Conservation (phyloP, 2,888 invertebrate genomes). For the Tenthredo notha region DNA sequence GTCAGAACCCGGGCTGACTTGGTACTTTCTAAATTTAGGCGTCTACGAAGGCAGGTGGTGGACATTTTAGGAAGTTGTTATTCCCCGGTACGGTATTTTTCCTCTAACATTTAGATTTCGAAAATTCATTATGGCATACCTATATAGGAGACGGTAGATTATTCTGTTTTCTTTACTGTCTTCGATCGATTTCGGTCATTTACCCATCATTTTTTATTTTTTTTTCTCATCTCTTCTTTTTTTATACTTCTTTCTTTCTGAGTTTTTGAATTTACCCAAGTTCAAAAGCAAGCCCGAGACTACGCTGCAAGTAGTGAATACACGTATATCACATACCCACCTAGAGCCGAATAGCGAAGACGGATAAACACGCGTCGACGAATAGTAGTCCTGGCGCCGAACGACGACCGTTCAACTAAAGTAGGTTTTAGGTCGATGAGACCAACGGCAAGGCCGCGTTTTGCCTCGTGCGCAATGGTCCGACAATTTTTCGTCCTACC, state of each 20-base stretch:
- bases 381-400: conserved; percentile 62
- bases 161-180: not conserved
- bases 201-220: not conserved
- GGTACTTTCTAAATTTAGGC: conserved; percentile 74
- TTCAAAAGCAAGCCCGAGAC: not conserved
- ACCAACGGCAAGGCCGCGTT: conserved; percentile 65
- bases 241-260: not conserved
- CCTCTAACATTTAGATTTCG: not conserved
- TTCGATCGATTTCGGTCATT: not conserved
- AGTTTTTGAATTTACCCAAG: too few species aligned
- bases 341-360: not conserved
- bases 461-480: conserved; percentile 69
- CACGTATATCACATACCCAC: not conserved
- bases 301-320: not conserved
- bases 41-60: conserved; percentile 45
- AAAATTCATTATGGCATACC: not conserved
- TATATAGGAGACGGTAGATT: not conserved
- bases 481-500: conserved; percentile 16
- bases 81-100: not conserved
- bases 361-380: conserved; percentile 44
- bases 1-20: conserved; percentile 56
- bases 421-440: conserved; percentile 75
- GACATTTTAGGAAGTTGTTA: conserved; percentile 34
- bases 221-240: not conserved
- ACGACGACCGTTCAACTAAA: conserved; percentile 63